Evolutionary conservation across 2,888 invertebrate species (phyloP), one percentile per base, ranked within the genome.

Genomic region (Phaedon cochleariae): DNA sequence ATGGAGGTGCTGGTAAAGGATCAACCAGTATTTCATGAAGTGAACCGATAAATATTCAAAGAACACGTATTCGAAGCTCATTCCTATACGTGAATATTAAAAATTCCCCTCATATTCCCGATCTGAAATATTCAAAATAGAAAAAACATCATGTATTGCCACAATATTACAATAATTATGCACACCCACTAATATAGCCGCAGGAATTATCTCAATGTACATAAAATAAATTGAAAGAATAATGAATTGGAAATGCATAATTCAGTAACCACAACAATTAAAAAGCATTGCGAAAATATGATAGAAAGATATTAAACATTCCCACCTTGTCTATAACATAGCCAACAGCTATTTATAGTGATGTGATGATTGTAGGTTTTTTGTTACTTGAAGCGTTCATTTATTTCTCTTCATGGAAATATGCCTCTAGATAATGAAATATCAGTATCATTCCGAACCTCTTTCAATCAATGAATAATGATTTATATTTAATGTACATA

Each of bases 161-260:
- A 41, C 41, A 41, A 41, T 41, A 41, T 41, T 41, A 41, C n/a
- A 41, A 41, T 41, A 41, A 41, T 41, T 41, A 41, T 41, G 41
- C 41, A 41, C 41, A 41, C 41, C 41, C 41, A 41, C 26, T 26
- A 26, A 41, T 41, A 10, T 41, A 15, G 12, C n/a, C 41, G 41
- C 41, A 41, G 4, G n/a, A 15, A 12, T 41, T 12, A 41, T 15
- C n/a, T 41, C n/a, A 12, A 41, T 26, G 26, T 15, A 6, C 2
- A 41, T n/a, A 41, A 41, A 41, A 41, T 41, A 15, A 41, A 41
- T 41, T 41, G 41, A 12, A 41, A 41, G 41, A n/a, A 41, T 41
- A 41, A 41, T 41, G 15, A 41, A 41, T 15, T 15, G 15, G 15
- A 41, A 41, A 41, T 41, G 41, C 41, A 41, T 41, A 41, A 41